These are phyloP conservation scores for Tricholaema leucomelas DNA, from an alignment of 2,113 vertebrate genomes.

Conservation along the genomic window DNA sequence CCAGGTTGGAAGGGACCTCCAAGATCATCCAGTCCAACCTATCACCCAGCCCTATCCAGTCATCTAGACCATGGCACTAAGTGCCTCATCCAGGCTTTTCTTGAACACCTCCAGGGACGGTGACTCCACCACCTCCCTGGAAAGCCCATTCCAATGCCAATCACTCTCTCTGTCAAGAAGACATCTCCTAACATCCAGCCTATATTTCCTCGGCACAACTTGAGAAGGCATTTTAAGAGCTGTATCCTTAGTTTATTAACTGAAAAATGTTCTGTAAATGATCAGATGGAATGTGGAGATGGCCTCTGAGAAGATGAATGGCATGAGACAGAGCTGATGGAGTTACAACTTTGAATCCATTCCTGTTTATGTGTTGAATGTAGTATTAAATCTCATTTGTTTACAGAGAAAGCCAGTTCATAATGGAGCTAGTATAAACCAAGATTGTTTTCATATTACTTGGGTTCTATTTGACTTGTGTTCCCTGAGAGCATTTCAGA, in stretches of 20 bases:
- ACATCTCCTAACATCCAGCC: too few relatives aligned
- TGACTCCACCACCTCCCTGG: too few relatives aligned
- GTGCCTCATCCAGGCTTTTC: too few relatives aligned
- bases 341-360: not conserved
- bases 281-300: not conserved
- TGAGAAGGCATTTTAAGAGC: not conserved
- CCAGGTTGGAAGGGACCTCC: too few relatives aligned
- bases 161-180: too few relatives aligned
- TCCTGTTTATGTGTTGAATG: constrained; percentile 35
- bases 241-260: not conserved
- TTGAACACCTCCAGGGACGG: too few relatives aligned
- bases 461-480: constrained; percentile 23
- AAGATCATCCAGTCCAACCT: too few relatives aligned
- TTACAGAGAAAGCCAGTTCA: constrained; percentile 16
- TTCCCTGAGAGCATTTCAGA: constrained; percentile 15
- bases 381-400: constrained; percentile 42
- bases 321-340: constrained; percentile 4
- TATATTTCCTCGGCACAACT: too few relatives aligned
- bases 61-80: too few relatives aligned
- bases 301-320: constrained; percentile 3
- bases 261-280: not conserved
- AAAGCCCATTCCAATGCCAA: too few relatives aligned
- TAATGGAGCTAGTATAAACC: constrained; percentile 30
- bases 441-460: not conserved
- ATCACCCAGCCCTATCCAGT: too few relatives aligned